phyloP scores from a whole-genome alignment of 2,888 invertebrate genomes.

The Patella caerulea region DNA sequence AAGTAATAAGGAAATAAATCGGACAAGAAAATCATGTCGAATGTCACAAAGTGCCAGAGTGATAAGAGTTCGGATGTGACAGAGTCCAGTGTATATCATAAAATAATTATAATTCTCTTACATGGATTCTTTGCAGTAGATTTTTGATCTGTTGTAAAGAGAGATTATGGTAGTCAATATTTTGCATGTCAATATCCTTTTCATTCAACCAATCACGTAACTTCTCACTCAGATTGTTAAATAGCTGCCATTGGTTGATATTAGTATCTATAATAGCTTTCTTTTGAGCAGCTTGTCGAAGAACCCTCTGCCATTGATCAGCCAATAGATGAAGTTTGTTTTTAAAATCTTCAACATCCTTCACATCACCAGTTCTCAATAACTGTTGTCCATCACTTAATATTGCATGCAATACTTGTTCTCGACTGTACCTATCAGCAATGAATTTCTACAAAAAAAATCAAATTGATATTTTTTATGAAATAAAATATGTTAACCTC shows the following conservation, averaged over 20 bases:
- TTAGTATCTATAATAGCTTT: conserved; percentile 63
- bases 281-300: conserved; percentile 61
- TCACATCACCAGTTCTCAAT: conserved; percentile 59
- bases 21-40: no score
- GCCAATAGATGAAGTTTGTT: conserved; percentile 64
- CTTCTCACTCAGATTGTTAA: conserved; percentile 55
- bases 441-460: conserved; percentile 62
- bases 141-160: conserved; percentile 60
- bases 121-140: conserved; percentile 58
- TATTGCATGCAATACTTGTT: conserved; percentile 67
- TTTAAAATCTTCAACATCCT: conserved; percentile 63
- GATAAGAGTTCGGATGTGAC: no score
- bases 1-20: no score
- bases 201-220: conserved; percentile 60
- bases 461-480: no score
- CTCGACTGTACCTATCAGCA: conserved; percentile 62
- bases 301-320: conserved; percentile 69
- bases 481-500: no score
- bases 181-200: conserved; percentile 55
- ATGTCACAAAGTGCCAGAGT: no score
- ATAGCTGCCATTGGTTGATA: conserved; percentile 63
- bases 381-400: conserved; percentile 67
- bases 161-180: conserved; percentile 54
- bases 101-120: conserved; percentile 26
- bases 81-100: no score